These are phyloP conservation scores for Agrypnus murinus DNA, from an alignment of 2,888 invertebrate species.

Conservation along the genomic window DNA sequence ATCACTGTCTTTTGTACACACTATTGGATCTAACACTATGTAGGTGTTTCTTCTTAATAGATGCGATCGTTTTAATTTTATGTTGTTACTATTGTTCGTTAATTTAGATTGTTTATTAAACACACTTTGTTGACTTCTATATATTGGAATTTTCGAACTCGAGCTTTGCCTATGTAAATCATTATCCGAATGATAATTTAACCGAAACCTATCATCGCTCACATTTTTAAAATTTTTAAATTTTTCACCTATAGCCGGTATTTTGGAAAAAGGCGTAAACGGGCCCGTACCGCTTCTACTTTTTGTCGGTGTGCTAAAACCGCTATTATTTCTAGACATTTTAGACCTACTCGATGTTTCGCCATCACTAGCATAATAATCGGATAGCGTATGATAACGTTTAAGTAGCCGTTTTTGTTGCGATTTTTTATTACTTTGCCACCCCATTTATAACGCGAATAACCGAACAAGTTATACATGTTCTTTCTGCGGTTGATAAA, in stretches of 20 bases:
- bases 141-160: conserved; percentile 45
- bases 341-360: conserved; percentile 20
- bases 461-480: conserved; percentile 9
- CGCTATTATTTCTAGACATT: conserved; percentile 14
- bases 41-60: conserved; percentile 45
- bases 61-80: conserved; percentile 19
- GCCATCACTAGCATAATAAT: conserved; percentile 29
- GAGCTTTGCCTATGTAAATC: conserved; percentile 19
- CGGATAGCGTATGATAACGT: conserved; percentile 21
- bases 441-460: conserved; percentile 33
- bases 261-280: conserved; percentile 44
- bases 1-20: conserved; percentile 27
- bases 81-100: background rate
- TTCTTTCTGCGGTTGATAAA: background rate
- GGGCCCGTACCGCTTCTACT: conserved; percentile 15
- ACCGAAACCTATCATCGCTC: conserved; percentile 19
- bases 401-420: conserved; percentile 33
- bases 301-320: conserved; percentile 16
- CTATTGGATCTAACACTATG: conserved; percentile 41
- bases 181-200: conserved; percentile 43
- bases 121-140: conserved; percentile 19
- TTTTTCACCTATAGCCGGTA: conserved; percentile 45
- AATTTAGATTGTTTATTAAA: conserved; percentile 10
- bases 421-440: conserved; percentile 20
- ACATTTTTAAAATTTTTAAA: conserved; percentile 29